Percentiles rank a stretch among this genome's conserved stretches.
Evolutionary conservation across 1,140 invertebrate genomes (phyloP).

Genomic region (Macrocentrus cingulum): DNA sequence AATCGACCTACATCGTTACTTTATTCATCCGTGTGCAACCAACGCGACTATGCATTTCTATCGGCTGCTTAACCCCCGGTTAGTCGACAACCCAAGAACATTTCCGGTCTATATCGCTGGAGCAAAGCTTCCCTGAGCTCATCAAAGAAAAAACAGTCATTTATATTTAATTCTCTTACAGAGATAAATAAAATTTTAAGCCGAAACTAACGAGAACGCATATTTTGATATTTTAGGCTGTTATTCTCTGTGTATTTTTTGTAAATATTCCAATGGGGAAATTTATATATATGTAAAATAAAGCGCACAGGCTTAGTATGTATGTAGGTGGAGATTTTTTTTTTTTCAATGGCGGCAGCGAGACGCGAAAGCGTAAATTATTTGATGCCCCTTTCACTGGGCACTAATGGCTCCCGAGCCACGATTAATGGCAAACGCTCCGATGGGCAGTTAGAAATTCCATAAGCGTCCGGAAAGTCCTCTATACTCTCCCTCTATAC

Average conservation of each 20-base stretch:
- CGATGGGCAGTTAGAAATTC: slow-evolving; percentile 15
- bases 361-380: slow-evolving; percentile 25
- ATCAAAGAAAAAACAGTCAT: no score
- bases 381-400: slow-evolving; percentile 17
- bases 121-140: no score
- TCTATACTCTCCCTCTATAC: background rate
- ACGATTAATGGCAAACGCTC: slow-evolving; percentile 24
- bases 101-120: slow-evolving; percentile 26
- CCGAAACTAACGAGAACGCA: no score
- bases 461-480: slow-evolving; percentile 14
- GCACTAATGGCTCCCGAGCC: slow-evolving; percentile 20
- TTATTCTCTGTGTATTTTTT: no score
- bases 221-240: no score
- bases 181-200: no score
- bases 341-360: background rate
- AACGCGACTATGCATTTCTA: slow-evolving; percentile 49
- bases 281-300: background rate
- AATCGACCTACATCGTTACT: slow-evolving; percentile 3
- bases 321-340: slow-evolving; percentile 2
- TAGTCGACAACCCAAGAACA: slow-evolving; percentile 26
- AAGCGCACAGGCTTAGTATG: background rate
- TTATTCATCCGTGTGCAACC: slow-evolving; percentile 24
- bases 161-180: no score
- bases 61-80: slow-evolving; percentile 44
- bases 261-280: no score